A percentile compares a stretch with the other conserved stretches of the same genome.
Conservation (phyloP, 1,140 invertebrate genomes). For the Hypsibius dujardini region DNA sequence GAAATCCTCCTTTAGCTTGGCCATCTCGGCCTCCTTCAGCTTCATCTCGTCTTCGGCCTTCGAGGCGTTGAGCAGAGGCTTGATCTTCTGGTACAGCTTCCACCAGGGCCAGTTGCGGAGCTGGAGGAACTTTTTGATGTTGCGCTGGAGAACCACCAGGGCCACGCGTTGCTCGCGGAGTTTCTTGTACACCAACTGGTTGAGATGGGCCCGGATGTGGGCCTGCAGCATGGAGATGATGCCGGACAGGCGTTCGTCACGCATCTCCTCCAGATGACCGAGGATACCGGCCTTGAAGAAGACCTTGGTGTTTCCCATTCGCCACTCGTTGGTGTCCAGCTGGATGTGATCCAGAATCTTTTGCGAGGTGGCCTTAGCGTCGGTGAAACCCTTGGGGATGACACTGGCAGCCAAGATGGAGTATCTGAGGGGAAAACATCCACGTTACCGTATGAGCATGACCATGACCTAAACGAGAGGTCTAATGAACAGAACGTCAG, state of each 20-base stretch:
- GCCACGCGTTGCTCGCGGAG: conserved; percentile 42
- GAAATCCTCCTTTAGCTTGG: conserved; percentile 21
- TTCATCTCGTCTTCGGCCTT: conserved; percentile 61
- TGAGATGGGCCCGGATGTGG: conserved; percentile 60
- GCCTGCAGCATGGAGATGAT: conserved; percentile 65
- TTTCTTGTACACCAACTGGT: conserved; percentile 55
- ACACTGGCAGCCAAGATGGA: conserved; percentile 79
- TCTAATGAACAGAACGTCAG: too few species aligned
- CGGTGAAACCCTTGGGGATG: conserved; percentile 38
- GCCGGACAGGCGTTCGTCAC: conserved; percentile 65
- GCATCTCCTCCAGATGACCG: conserved; percentile 60
- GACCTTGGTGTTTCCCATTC: conserved; percentile 93
- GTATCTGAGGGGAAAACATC: conserved; percentile 67
- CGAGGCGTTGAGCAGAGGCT: conserved; percentile 73
- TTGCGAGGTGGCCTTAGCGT: conserved; percentile 65
- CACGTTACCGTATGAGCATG: too few species aligned
- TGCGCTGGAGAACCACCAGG: conserved; percentile 73
- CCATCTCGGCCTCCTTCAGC: conserved; percentile 21
- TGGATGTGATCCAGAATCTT: conserved; percentile 58
- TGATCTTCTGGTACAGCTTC: conserved; percentile 68
- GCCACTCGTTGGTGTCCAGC: conserved; percentile 76
- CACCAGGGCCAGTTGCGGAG: conserved; percentile 89
- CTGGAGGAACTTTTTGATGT: conserved; percentile 69
- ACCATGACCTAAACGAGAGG: too few species aligned
- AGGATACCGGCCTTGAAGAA: conserved; percentile 76